Base-by-base conservation (phyloP, 1,140 invertebrate genomes). In the Heliconius congener region DNA sequence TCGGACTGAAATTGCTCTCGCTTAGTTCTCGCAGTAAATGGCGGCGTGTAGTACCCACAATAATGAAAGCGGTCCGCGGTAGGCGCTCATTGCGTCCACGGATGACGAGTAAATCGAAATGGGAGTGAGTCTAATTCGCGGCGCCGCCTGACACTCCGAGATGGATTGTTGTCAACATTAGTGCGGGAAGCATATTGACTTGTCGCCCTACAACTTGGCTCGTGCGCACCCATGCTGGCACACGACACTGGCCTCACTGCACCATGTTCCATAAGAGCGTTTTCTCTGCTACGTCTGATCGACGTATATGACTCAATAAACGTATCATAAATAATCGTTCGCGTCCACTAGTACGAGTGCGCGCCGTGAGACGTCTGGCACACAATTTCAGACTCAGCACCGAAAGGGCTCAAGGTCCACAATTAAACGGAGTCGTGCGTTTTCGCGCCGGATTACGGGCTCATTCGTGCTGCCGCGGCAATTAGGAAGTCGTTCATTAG, bases 401-500 rank as follows among this genome's bases (percentile, higher is more conserved):
- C 86, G 78, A 90, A 92, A 92, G 86, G 84, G 86, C 88, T 88
- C 85, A 92, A 90, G 86, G 92, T 91, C 84, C 79, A 87, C 79
- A 87, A 87, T 88, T 90, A 91, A 92, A 90, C 84, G 87, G 74
- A 81, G 90, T 73, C 81, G 82, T 75, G 19, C 75, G 52, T 76
- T 90, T 89, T 88, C 87, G 88, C 86, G 87, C 90, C 90, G 90
- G 90, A 92, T 91, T 91, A 91, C 88, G 88, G 87, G 87, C 88
- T 92, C 92, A 90, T 93, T 92, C 90, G 90, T 91, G 90, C 87
- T 88, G 87, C 89, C 84, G 91, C 93, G 91, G 91, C 93, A 94
- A 94, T 94, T 94, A 94, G 93, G 93, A 93, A 94, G 93, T 94
- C 89, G 90, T 92, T 94, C 93, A 94, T 94, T 94, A 94, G 88